These are phyloP conservation scores for Epiperipatus broadwayi DNA, from an alignment of 2,888 invertebrate species.

Conservation along the genomic window DNA sequence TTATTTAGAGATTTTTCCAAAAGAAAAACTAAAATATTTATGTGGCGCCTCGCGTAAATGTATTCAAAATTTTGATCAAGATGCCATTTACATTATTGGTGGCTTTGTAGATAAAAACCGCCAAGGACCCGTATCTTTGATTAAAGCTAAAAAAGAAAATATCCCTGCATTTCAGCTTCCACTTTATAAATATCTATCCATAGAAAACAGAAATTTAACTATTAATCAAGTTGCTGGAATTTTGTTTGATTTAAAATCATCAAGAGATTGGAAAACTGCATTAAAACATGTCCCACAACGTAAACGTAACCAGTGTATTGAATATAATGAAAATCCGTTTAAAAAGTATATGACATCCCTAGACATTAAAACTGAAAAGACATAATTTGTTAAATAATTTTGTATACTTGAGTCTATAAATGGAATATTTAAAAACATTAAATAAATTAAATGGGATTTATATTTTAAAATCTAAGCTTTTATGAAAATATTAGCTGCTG, in stretches of 20 bases:
- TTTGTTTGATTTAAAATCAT: slow-evolving; percentile 44
- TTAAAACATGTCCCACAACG: slow-evolving; percentile 53
- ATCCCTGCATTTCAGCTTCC: slow-evolving; percentile 61
- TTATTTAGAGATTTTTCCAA: slow-evolving; percentile 61
- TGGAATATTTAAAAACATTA: too few relatives aligned
- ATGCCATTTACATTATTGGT: slow-evolving; percentile 59
- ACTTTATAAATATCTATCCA: slow-evolving; percentile 45
- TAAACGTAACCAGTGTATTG: too few relatives aligned
- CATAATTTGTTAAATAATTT: too few relatives aligned
- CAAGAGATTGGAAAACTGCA: slow-evolving; percentile 49
- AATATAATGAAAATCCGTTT: too few relatives aligned
- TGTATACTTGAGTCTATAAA: too few relatives aligned
- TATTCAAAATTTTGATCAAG: slow-evolving; percentile 45
- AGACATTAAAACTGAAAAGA: too few relatives aligned
- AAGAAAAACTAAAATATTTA: slow-evolving; percentile 58
- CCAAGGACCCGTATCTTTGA: slow-evolving; percentile 60
- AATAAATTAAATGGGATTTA: too few relatives aligned
- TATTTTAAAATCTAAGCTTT: too few relatives aligned
- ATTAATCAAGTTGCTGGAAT: slow-evolving; percentile 46
- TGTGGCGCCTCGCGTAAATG: slow-evolving; percentile 60
- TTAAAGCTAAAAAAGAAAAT: slow-evolving; percentile 61
- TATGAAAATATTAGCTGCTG: too few relatives aligned
- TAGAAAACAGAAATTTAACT: slow-evolving; percentile 52
- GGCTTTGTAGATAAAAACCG: slow-evolving; percentile 25
- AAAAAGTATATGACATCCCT: too few relatives aligned